Evolutionary conservation across 2,888 invertebrate genomes (phyloP).

Genomic region (Agriotes lineatus): DNA sequence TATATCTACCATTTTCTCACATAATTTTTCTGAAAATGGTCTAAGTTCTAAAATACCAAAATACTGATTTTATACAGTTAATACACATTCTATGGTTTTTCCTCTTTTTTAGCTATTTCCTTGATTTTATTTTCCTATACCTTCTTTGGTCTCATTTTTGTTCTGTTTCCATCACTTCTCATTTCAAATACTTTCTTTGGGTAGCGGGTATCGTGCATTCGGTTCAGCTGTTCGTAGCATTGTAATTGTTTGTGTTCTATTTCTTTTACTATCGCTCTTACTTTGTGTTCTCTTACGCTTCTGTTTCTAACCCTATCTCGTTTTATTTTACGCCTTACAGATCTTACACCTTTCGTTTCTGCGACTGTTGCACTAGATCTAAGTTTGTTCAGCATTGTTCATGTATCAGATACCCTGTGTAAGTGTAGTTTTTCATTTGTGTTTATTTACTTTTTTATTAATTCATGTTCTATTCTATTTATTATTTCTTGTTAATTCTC

Average conservation of each 20-base stretch:
- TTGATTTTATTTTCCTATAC: background rate
- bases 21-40: too few relatives aligned
- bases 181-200: too few relatives aligned
- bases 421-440: background rate
- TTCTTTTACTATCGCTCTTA: background rate
- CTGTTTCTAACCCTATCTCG: too few relatives aligned
- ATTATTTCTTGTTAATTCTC: background rate
- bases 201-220: background rate
- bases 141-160: background rate
- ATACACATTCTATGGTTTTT: slow-evolving; percentile 7
- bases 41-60: too few relatives aligned
- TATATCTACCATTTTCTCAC: too few relatives aligned
- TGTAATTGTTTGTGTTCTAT: background rate
- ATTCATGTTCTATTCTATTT: background rate
- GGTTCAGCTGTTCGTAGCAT: background rate
- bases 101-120: background rate
- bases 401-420: background rate
- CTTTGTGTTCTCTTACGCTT: too few relatives aligned
- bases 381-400: background rate
- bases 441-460: background rate
- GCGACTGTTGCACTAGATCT: slow-evolving; percentile 1
- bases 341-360: background rate
- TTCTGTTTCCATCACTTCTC: slow-evolving; percentile 1
- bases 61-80: too few relatives aligned
- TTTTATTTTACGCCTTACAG: too few relatives aligned